Evolutionary conservation across 1,140 invertebrate genomes (phyloP).

Genomic region (Parapsyche elsis): DNA sequence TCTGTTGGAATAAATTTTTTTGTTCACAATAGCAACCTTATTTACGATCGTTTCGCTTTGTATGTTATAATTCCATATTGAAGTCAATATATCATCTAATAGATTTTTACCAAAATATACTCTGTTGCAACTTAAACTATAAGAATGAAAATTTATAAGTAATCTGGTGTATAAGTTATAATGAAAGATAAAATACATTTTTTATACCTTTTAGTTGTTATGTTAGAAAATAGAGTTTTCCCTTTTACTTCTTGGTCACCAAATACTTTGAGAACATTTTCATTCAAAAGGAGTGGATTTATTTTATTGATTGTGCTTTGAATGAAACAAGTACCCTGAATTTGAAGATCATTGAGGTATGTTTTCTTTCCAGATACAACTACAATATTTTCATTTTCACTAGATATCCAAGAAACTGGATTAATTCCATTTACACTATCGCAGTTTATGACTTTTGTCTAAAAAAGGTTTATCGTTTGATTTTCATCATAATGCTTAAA

Average conservation of each 20-base stretch:
- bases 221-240: constrained; percentile 51
- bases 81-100: constrained; percentile 35
- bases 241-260: constrained; percentile 60
- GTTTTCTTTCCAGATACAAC: constrained; percentile 56
- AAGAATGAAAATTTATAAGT: constrained; percentile 38
- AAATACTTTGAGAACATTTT: constrained; percentile 56
- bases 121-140: constrained; percentile 46
- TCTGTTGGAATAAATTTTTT: constrained; percentile 9
- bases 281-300: constrained; percentile 55
- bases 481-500: neutral
- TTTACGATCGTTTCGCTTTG: constrained; percentile 32
- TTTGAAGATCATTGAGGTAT: constrained; percentile 57
- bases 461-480: neutral
- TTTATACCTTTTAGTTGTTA: constrained; percentile 44
- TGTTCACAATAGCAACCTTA: constrained; percentile 31
- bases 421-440: constrained; percentile 59
- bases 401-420: constrained; percentile 56
- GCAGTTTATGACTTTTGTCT: constrained; percentile 57
- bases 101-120: constrained; percentile 37
- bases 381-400: constrained; percentile 56
- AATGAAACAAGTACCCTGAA: constrained; percentile 56
- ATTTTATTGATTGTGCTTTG: constrained; percentile 43
- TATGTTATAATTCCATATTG: constrained; percentile 24
- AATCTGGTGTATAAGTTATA: too few relatives aligned
- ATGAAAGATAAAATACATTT: too few relatives aligned